Percentiles rank a stretch among this genome's conserved stretches.
Conservation (phyloP, 2,888 invertebrate species). For the Pachydiplax longipennis region DNA sequence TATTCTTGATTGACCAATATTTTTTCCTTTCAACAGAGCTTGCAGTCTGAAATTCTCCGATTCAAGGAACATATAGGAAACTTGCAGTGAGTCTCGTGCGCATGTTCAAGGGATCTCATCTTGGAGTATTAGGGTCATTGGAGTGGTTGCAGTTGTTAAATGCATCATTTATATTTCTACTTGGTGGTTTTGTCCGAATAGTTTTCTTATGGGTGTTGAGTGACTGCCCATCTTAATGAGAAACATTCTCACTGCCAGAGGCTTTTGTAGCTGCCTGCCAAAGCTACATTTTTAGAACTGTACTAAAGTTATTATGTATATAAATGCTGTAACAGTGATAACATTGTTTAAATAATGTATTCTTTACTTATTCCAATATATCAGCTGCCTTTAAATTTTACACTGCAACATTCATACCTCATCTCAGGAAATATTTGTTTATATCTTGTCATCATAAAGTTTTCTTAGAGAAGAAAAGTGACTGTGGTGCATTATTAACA, state of each 20-base stretch:
- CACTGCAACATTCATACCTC: conserved; percentile 43
- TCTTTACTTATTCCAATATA: conserved; percentile 34
- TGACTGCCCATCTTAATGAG: neutral
- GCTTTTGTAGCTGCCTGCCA: conserved; percentile 30
- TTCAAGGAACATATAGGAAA: conserved; percentile 16
- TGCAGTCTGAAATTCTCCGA: conserved; percentile 24
- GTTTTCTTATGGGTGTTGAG: conserved; percentile 11
- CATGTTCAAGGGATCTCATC: neutral
- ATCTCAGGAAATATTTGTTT: conserved; percentile 43
- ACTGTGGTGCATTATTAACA: conserved; percentile 5
- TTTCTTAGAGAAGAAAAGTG: conserved; percentile 5
- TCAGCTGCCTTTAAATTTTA: conserved; percentile 43
- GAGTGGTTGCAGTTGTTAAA: conserved; percentile 2
- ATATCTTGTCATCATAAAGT: conserved; percentile 9
- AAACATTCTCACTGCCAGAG: conserved; percentile 32
- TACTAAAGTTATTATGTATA: conserved; percentile 23
- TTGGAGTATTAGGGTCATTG: neutral
- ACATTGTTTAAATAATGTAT: conserved; percentile 28
- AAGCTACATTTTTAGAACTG: conserved; percentile 30
- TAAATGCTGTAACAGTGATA: conserved; percentile 33
- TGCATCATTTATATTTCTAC: conserved; percentile 9
- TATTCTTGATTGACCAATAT: neutral
- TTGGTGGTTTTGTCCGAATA: conserved; percentile 9
- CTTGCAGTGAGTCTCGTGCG: neutral
- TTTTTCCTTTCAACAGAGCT: neutral